Conservation (phyloP, 2,113 vertebrate genomes). For the Perognathus longimembris region DNA sequence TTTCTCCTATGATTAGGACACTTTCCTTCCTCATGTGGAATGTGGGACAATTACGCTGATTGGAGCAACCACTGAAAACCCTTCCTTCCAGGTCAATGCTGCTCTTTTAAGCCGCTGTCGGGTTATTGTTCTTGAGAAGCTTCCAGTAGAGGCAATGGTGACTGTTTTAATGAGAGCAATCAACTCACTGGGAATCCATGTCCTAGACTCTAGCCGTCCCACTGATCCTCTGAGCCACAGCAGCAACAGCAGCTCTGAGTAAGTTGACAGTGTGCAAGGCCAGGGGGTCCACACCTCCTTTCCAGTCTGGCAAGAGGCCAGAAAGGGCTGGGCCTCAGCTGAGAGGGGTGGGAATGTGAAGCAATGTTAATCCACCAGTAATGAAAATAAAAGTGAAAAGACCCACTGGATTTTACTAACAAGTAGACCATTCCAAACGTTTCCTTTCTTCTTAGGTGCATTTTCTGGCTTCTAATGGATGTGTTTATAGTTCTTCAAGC, state of each 20-base stretch:
- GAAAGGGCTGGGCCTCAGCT: conserved; percentile 69
- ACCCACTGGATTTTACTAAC: conserved; percentile 38
- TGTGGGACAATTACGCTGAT: conserved; percentile 97
- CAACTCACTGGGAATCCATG: conserved; percentile 90
- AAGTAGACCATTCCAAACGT: conserved; percentile 58
- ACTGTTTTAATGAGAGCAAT: conserved; percentile 92
- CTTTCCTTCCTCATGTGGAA: conserved; percentile 96
- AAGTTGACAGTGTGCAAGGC: conserved; percentile 88
- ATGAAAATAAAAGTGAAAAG: conserved; percentile 54
- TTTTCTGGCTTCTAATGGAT: conserved; percentile 65
- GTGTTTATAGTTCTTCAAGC: background rate
- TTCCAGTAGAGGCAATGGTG: conserved; percentile 93
- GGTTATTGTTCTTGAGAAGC: conserved; percentile 96
- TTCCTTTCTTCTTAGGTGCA: conserved; percentile 53
- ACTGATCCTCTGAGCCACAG: conserved; percentile 84
- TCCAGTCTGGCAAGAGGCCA: conserved; percentile 86
- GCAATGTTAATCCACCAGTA: background rate
- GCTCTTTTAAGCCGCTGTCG: conserved; percentile 96
- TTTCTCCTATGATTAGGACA: conserved; percentile 91
- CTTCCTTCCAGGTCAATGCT: conserved; percentile 97
- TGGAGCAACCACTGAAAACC: conserved; percentile 98
- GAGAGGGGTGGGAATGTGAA: conserved; percentile 68
- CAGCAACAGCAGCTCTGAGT: conserved; percentile 87
- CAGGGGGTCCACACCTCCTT: conserved; percentile 81
- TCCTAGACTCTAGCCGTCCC: conserved; percentile 84